Percentiles rank a stretch among this genome's conserved stretches.
Conservation (phyloP, 2,888 invertebrate species). For the Ormyrus labotus region DNA sequence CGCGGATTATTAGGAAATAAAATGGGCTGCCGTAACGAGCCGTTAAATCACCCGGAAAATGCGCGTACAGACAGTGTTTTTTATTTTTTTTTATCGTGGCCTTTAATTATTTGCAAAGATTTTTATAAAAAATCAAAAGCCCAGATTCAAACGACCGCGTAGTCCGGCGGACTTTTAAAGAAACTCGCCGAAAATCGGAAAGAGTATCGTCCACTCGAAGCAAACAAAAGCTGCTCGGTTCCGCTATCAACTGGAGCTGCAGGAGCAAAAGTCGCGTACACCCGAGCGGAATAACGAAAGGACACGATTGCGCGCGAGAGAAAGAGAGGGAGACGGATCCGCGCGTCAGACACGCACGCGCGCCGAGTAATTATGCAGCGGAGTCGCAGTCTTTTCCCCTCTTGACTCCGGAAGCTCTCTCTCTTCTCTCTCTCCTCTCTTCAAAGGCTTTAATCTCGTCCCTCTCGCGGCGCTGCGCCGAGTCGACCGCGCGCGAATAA, state of each 20-base stretch:
- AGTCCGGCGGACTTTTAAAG: too few species aligned
- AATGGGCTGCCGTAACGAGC: too few species aligned
- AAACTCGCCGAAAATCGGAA: too few species aligned
- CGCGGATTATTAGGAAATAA: background rate
- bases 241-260: too few species aligned
- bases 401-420: background rate
- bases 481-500: conserved; percentile 56
- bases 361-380: conserved; percentile 43
- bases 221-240: too few species aligned
- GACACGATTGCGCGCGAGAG: conserved; percentile 12
- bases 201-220: too few species aligned
- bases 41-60: too few species aligned
- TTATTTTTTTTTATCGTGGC: too few species aligned
- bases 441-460: conserved; percentile 61
- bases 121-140: too few species aligned
- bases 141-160: too few species aligned
- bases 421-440: conserved; percentile 26
- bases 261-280: background rate
- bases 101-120: too few species aligned
- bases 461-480: conserved; percentile 6
- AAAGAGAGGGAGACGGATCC: background rate
- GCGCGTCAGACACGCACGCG: conserved; percentile 22
- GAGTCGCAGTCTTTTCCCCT: conserved; percentile 17
- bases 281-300: background rate
- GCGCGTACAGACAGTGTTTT: too few species aligned